Percentiles rank a stretch among this genome's conserved stretches.
These are phyloP conservation scores for Micoletzkya japonica DNA, from an alignment of 2,888 invertebrate genomes.

Conservation along the genomic window DNA sequence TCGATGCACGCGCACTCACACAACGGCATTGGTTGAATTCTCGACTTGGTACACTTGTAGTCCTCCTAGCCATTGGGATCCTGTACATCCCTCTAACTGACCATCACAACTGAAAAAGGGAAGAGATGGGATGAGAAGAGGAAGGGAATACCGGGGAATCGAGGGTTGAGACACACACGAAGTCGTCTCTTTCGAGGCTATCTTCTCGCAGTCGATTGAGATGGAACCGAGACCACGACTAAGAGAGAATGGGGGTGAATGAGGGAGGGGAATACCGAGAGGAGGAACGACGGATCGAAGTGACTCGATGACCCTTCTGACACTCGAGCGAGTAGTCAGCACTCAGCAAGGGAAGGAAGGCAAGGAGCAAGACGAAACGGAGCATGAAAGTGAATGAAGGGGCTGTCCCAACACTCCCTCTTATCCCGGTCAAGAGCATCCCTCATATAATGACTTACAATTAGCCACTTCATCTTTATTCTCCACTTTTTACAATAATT, in stretches of 20 bases:
- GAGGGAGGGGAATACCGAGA: background rate
- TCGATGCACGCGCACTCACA: conserved; percentile 42
- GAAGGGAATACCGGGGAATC: conserved; percentile 31
- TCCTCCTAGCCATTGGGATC: conserved; percentile 59
- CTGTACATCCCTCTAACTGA: conserved; percentile 50
- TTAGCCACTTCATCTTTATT: background rate
- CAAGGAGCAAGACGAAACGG: conserved; percentile 4
- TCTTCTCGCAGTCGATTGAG: conserved; percentile 49
- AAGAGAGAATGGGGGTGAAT: background rate
- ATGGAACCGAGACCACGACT: conserved; percentile 22
- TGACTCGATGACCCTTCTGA: conserved; percentile 45
- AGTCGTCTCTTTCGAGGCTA: conserved; percentile 39
- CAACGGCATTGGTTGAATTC: conserved; percentile 54
- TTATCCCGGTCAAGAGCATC: background rate
- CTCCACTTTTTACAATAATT: too few relatives aligned
- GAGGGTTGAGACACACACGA: conserved; percentile 44
- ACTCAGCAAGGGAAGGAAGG: background rate
- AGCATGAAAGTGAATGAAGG: background rate
- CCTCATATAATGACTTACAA: too few relatives aligned
- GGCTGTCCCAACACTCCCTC: background rate
- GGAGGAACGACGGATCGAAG: conserved; percentile 37
- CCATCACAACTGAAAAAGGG: conserved; percentile 38
- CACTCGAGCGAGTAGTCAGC: conserved; percentile 38
- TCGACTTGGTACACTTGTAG: conserved; percentile 59
- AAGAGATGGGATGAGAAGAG: background rate